A percentile compares a stretch with the other conserved stretches of the same genome.
phyloP scores from a whole-genome alignment of 2,888 invertebrate species.

The Patella pellucida region DNA sequence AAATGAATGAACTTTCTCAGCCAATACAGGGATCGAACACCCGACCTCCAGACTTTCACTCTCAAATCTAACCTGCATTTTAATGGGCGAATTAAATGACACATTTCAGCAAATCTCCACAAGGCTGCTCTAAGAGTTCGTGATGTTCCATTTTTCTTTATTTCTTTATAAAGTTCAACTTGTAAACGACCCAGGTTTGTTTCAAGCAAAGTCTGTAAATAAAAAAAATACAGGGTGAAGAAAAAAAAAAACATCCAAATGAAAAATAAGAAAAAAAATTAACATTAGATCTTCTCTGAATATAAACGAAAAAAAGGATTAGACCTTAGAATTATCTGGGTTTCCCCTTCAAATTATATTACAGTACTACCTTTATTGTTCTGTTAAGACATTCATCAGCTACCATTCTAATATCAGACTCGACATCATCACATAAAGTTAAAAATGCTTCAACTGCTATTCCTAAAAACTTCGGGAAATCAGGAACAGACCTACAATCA shows the following conservation, averaged over 20 bases:
- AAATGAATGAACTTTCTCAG: no score
- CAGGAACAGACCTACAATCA: constrained; percentile 63
- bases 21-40: no score
- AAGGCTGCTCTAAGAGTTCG: constrained; percentile 83
- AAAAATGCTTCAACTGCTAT: constrained; percentile 81
- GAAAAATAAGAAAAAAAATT: no score
- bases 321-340: no score
- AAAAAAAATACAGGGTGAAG: no score
- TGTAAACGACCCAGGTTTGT: constrained; percentile 81
- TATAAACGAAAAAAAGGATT: no score
- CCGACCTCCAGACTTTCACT: neutral
- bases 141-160: constrained; percentile 82
- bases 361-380: constrained; percentile 77
- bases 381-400: constrained; percentile 87
- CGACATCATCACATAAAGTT: constrained; percentile 80
- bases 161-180: constrained; percentile 85
- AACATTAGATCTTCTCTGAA: no score
- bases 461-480: constrained; percentile 77
- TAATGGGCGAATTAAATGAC: constrained; percentile 81
- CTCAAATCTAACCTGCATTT: constrained; percentile 76
- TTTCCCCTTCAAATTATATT: no score
- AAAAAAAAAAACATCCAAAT: no score
- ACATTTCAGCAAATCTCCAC: constrained; percentile 82
- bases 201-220: constrained; percentile 74
- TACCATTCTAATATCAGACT: constrained; percentile 83